A percentile compares a stretch with the other conserved stretches of the same genome.
Conservation (phyloP, 1,140 invertebrate genomes). For the Cyphomyrmex costatus region DNA sequence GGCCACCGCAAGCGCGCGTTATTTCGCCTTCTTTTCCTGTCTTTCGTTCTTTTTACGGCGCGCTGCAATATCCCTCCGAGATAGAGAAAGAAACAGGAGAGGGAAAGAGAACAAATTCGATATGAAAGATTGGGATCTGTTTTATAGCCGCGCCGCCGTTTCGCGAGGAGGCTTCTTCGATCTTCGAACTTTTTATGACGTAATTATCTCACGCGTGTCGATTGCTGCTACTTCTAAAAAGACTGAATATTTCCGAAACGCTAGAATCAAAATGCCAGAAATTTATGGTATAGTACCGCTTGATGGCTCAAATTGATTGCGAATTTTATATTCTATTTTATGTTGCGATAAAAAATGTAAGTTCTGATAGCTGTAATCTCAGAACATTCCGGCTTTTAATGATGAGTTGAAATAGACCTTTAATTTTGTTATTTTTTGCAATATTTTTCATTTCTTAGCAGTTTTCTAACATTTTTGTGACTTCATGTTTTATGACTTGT, state of each 20-base stretch:
- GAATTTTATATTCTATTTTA: conserved; percentile 6
- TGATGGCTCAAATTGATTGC: background rate
- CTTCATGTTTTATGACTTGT: background rate
- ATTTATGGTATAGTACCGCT: background rate
- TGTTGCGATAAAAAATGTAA: background rate
- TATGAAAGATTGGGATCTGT: conserved; percentile 19
- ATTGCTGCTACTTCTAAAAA: conserved; percentile 5
- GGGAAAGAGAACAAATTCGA: background rate
- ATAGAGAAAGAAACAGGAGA: background rate
- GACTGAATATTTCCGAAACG: background rate
- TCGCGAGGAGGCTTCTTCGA: background rate
- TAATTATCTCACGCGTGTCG: conserved; percentile 57
- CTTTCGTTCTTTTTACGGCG: conserved; percentile 38
- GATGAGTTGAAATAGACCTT: background rate
- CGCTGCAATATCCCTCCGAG: conserved; percentile 14
- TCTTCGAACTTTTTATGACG: conserved; percentile 36
- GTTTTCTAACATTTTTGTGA: background rate
- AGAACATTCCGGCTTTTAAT: background rate
- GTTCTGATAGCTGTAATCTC: background rate
- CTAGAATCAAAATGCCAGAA: background rate
- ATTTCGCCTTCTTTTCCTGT: conserved; percentile 38
- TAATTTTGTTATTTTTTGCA: background rate
- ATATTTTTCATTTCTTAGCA: background rate
- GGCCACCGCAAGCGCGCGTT: conserved; percentile 12
- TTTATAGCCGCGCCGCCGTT: conserved; percentile 22